Evolutionary conservation across 2,797 vertebrate genomes (phyloP).

Genomic region (Catharus ustulatus): DNA sequence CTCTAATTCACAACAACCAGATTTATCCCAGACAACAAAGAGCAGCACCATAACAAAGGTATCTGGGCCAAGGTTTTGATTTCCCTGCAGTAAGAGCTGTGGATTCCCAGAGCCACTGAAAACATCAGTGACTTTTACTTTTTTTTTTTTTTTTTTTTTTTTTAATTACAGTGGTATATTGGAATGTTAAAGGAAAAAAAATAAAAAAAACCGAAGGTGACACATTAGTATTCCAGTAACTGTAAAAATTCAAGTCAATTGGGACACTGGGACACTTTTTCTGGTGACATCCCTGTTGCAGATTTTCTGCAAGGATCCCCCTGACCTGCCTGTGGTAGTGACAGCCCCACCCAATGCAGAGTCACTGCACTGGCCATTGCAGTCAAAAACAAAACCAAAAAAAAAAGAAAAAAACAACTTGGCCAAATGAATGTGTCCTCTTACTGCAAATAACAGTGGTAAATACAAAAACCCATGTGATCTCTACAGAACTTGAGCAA

Average conservation of each 20-base stretch:
- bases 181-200: too few species aligned
- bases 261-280: background rate
- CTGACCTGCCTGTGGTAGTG: fast-evolving
- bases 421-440: background rate
- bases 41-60: background rate
- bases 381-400: background rate
- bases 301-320: background rate
- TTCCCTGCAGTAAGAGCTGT: background rate
- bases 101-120: background rate
- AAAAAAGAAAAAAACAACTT: background rate
- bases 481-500: background rate
- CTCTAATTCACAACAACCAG: background rate
- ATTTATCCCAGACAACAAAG: background rate
- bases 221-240: background rate
- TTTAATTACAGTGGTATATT: too few species aligned
- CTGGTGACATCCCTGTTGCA: background rate
- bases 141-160: too few species aligned
- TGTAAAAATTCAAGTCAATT: background rate
- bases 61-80: fast-evolving
- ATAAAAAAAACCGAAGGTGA: too few species aligned
- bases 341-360: background rate
- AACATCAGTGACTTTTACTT: background rate
- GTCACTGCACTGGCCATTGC: background rate
- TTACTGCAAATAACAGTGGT: background rate
- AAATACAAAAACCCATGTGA: background rate